Evolutionary conservation across 2,113 vertebrate genomes (phyloP).

Genomic region (Phylloscopus trochilus): DNA sequence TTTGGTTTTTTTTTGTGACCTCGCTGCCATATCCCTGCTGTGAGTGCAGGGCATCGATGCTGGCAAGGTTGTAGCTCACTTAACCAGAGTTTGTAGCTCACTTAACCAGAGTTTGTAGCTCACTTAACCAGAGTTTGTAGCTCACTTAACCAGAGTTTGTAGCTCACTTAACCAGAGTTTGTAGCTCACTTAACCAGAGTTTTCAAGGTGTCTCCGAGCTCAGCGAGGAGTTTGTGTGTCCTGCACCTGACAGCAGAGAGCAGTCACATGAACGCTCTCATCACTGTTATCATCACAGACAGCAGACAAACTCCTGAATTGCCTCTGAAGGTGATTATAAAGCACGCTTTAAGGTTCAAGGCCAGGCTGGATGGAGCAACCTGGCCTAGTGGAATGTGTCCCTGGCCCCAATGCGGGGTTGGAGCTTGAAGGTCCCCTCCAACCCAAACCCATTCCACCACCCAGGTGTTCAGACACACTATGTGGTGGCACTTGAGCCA

Average conservation of each 20-base stretch:
- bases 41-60: rapidly evolving
- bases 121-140: not conserved
- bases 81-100: not conserved
- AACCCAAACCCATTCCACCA: not conserved
- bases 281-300: rapidly evolving
- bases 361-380: not conserved
- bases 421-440: not conserved
- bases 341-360: not conserved
- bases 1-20: not conserved
- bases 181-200: not conserved
- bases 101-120: not conserved
- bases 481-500: not conserved
- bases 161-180: not conserved
- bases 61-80: not conserved
- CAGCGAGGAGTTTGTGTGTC: not conserved
- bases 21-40: not conserved
- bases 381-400: not conserved
- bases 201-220: not conserved
- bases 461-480: rapidly evolving
- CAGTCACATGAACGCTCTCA: rapidly evolving
- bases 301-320: rapidly evolving
- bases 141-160: not conserved
- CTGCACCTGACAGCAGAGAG: not conserved
- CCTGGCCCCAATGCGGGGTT: not conserved
- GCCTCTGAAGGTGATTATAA: not conserved